Evolutionary conservation across 2,888 invertebrate genomes (phyloP).

Genomic region (Cephus nigrinus): DNA sequence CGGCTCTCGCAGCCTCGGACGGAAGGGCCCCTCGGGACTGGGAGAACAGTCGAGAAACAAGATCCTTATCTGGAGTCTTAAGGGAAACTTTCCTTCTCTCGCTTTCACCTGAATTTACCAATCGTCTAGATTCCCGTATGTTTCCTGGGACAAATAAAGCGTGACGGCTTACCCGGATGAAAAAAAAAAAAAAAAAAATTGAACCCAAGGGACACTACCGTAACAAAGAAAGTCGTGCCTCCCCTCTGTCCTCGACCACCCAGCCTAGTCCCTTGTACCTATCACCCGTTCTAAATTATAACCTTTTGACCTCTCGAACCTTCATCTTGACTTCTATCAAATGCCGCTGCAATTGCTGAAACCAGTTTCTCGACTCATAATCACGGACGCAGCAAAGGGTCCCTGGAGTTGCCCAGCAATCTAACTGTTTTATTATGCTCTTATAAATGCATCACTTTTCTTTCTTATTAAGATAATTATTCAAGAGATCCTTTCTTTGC

Average conservation of each 20-base stretch:
- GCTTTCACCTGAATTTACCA: neutral
- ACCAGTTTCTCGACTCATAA: neutral
- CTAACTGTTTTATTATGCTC: neutral
- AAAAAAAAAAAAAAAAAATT: neutral
- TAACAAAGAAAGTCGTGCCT: neutral
- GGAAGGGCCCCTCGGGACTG: neutral
- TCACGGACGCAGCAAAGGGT: neutral
- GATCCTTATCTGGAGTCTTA: neutral
- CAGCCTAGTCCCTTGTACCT: neutral
- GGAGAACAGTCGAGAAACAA: neutral
- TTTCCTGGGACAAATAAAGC: neutral
- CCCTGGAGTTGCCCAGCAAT: neutral
- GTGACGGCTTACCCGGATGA: neutral
- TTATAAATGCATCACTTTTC: neutral
- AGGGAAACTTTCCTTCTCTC: neutral
- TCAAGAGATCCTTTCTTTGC: neutral
- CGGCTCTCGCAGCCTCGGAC: neutral
- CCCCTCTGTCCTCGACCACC: no score
- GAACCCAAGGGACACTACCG: neutral
- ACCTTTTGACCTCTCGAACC: neutral
- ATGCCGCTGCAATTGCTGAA: neutral
- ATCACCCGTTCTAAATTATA: neutral
- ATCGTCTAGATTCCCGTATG: neutral
- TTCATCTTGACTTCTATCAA: neutral
- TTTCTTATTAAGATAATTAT: neutral